These are phyloP conservation scores for Mus spretus DNA, from an alignment of 2,797 vertebrate species.

Conservation along the genomic window DNA sequence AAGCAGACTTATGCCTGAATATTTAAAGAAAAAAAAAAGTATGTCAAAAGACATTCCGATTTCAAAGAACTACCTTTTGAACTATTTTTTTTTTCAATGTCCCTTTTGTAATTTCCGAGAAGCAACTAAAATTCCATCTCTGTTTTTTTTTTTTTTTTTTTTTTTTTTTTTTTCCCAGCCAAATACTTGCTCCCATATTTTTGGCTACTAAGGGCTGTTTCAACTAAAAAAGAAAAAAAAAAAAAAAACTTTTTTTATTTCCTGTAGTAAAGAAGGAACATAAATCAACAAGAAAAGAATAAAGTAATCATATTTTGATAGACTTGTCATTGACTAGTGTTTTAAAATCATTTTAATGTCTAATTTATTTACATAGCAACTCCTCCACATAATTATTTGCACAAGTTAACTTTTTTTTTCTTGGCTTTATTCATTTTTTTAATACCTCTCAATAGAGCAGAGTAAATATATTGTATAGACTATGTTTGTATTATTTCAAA, in stretches of 20 bases:
- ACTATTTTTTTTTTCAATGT: constrained; percentile 55
- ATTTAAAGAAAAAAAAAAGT: constrained; percentile 74
- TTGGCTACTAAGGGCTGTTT: constrained; percentile 69
- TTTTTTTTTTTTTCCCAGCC: neutral
- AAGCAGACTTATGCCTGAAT: constrained; percentile 27
- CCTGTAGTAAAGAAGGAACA: constrained; percentile 75
- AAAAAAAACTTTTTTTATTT: constrained; percentile 58
- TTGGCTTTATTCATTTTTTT: constrained; percentile 82
- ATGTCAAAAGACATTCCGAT: constrained; percentile 66
- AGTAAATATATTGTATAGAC: constrained; percentile 79
- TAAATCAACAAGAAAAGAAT: constrained; percentile 78
- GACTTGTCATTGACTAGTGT: constrained; percentile 82
- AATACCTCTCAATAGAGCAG: constrained; percentile 63
- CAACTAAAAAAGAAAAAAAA: neutral
- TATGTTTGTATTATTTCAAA: constrained; percentile 82
- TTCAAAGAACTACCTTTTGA: constrained; percentile 66
- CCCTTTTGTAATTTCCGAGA: constrained; percentile 26
- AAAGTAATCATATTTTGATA: constrained; percentile 82
- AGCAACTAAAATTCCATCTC: constrained; percentile 56
- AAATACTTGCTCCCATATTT: constrained; percentile 67
- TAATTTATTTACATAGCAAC: constrained; percentile 85
- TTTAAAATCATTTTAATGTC: constrained; percentile 82
- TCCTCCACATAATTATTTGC: constrained; percentile 84
- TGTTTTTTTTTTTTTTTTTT: neutral
- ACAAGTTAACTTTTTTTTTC: constrained; percentile 82